Evolutionary conservation across 2,888 invertebrate species (phyloP).

Genomic region (Himalopsyche anomala): DNA sequence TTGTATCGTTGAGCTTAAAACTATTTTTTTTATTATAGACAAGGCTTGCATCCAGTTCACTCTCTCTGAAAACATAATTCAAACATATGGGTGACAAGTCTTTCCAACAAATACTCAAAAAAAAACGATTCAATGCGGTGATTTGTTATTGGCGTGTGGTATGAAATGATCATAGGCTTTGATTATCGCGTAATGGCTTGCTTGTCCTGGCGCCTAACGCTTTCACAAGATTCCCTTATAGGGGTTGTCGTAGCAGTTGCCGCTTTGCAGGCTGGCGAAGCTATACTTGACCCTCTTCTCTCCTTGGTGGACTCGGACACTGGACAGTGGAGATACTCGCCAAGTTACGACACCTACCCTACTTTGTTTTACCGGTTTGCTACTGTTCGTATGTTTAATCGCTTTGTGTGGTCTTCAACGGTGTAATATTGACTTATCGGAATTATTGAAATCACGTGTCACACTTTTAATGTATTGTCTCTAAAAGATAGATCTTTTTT

Average conservation of each 20-base stretch:
- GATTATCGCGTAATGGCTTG: background rate
- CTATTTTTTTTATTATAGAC: no score
- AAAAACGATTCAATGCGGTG: no score
- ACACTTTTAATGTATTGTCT: background rate
- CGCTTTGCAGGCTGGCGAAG: slow-evolving; percentile 39
- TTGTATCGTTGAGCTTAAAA: no score
- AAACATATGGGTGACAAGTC: no score
- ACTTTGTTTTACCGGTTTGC: slow-evolving; percentile 61
- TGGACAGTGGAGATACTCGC: slow-evolving; percentile 42
- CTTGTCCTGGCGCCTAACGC: slow-evolving; percentile 59
- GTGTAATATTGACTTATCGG: slow-evolving; percentile 31
- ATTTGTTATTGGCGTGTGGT: background rate
- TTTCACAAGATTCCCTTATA: slow-evolving; percentile 62
- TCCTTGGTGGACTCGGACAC: slow-evolving; percentile 41
- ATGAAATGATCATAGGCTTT: background rate
- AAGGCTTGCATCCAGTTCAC: no score
- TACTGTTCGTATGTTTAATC: slow-evolving; percentile 56
- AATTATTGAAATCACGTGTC: slow-evolving; percentile 24
- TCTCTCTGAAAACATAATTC: no score
- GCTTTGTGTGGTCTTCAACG: slow-evolving; percentile 53
- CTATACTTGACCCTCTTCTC: slow-evolving; percentile 61
- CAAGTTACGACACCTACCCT: slow-evolving; percentile 61
- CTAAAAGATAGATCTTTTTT: no score
- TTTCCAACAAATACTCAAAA: no score
- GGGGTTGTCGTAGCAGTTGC: slow-evolving; percentile 50